These are phyloP conservation scores for Dorcus parallelipipedus DNA, from an alignment of 2,888 invertebrate species.

Conservation along the genomic window DNA sequence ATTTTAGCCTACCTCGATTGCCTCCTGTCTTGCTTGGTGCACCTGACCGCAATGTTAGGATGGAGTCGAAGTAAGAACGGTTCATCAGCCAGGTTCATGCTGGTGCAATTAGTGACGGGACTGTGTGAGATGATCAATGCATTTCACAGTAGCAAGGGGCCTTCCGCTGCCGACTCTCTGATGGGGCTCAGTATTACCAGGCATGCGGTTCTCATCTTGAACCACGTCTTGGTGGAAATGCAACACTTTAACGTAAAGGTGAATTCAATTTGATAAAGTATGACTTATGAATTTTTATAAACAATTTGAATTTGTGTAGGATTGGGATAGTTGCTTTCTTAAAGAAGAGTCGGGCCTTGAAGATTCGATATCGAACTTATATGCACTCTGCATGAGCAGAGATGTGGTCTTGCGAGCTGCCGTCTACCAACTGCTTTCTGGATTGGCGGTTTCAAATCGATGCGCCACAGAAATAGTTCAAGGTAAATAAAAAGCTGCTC, in stretches of 20 bases:
- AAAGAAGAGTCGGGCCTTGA: conserved; percentile 33
- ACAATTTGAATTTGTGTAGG: conserved; percentile 20
- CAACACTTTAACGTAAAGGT: conserved; percentile 48
- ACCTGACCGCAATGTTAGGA: conserved; percentile 50
- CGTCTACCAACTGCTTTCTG: conserved; percentile 52
- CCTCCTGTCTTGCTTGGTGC: conserved; percentile 50
- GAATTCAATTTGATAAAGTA: conserved; percentile 10
- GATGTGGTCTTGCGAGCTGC: conserved; percentile 55
- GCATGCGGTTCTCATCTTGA: conserved; percentile 53
- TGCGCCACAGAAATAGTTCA: conserved; percentile 38
- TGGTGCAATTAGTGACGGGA: conserved; percentile 46
- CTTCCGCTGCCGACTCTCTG: conserved; percentile 51
- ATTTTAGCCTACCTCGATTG: conserved; percentile 53
- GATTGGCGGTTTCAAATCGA: conserved; percentile 43
- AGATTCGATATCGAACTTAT: conserved; percentile 42
- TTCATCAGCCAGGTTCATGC: conserved; percentile 30
- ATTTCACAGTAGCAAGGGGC: conserved; percentile 52
- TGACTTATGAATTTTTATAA: background rate
- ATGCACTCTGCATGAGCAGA: conserved; percentile 50
- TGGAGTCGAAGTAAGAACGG: conserved; percentile 46
- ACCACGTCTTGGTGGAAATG: conserved; percentile 54
- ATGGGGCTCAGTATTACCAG: conserved; percentile 58
- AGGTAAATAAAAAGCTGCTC: conserved; percentile 32
- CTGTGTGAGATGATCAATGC: conserved; percentile 53
- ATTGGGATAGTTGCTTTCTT: conserved; percentile 44